phyloP scores from a whole-genome alignment of 2,113 vertebrate species.

The Arothron firmamentum region DNA sequence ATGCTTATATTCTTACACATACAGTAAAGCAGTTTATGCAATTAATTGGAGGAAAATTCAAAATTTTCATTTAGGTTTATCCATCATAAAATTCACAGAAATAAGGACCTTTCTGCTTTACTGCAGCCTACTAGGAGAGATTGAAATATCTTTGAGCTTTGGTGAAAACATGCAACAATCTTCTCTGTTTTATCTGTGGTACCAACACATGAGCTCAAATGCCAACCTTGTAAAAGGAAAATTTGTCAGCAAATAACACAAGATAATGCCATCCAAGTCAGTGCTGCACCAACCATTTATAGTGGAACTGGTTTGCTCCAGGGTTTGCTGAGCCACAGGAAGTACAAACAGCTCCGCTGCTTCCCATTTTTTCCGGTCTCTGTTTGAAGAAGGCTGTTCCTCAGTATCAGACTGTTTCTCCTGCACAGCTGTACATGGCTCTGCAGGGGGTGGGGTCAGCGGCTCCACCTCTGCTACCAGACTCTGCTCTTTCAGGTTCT shows the following conservation, averaged over 20 bases:
- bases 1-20: background rate
- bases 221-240: background rate
- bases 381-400: slow-evolving; percentile 45
- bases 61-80: too few species aligned
- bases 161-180: too few species aligned
- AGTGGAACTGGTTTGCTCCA: slow-evolving; percentile 74
- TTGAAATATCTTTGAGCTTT: too few species aligned
- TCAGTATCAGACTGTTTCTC: slow-evolving; percentile 35
- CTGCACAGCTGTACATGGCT: slow-evolving; percentile 32
- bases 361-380: slow-evolving; percentile 86
- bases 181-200: too few species aligned
- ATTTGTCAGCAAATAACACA: background rate
- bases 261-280: background rate
- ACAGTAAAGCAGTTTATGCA: too few species aligned
- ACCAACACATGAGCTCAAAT: too few species aligned
- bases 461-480: slow-evolving; percentile 57
- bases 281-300: slow-evolving; percentile 36
- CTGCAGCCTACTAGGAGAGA: too few species aligned
- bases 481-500: slow-evolving; percentile 84
- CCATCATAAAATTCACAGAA: too few species aligned
- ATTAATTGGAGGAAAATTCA: too few species aligned
- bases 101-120: too few species aligned
- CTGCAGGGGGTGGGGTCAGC: slow-evolving; percentile 6
- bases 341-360: slow-evolving; percentile 78
- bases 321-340: slow-evolving; percentile 74